Evolutionary conservation across 1,140 invertebrate species (phyloP).

Genomic region (Elymnias hypermnestra): DNA sequence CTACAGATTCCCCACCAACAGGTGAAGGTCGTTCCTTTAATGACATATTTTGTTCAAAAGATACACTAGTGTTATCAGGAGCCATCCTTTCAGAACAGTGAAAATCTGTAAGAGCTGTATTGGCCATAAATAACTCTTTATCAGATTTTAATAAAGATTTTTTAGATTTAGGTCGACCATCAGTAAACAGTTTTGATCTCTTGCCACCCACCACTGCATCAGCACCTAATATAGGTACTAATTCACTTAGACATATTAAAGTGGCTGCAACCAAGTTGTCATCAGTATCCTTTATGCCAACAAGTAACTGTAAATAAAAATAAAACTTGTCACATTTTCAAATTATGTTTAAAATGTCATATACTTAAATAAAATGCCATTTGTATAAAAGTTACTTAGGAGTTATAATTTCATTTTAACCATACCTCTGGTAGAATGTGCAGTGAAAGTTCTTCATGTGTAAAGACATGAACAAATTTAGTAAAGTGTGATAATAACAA

Average conservation of each 20-base stretch:
- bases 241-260: conserved; percentile 84
- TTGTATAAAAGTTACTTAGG: too few species aligned
- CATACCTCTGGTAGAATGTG: conserved; percentile 84
- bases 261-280: conserved; percentile 88
- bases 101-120: conserved; percentile 46
- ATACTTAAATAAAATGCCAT: too few species aligned
- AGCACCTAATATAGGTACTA: conserved; percentile 89
- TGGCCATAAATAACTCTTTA: conserved; percentile 23
- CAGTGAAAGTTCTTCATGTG: conserved; percentile 81
- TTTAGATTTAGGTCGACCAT: conserved; percentile 81
- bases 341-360: too few species aligned
- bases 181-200: conserved; percentile 86
- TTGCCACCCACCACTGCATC: conserved; percentile 88
- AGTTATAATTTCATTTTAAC: too few species aligned
- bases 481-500: conserved; percentile 84
- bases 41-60: conserved; percentile 57
- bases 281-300: conserved; percentile 89
- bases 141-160: conserved; percentile 28
- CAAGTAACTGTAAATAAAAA: conserved; percentile 77
- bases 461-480: conserved; percentile 82
- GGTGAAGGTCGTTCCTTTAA: conserved; percentile 86
- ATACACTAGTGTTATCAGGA: conserved; percentile 30
- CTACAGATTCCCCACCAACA: conserved; percentile 86
- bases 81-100: conserved; percentile 46
- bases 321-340: background rate